Percentiles rank a stretch among this genome's conserved stretches.
These are phyloP conservation scores for Deroplatys truncata DNA, from an alignment of 2,888 invertebrate species.

Conservation along the genomic window DNA sequence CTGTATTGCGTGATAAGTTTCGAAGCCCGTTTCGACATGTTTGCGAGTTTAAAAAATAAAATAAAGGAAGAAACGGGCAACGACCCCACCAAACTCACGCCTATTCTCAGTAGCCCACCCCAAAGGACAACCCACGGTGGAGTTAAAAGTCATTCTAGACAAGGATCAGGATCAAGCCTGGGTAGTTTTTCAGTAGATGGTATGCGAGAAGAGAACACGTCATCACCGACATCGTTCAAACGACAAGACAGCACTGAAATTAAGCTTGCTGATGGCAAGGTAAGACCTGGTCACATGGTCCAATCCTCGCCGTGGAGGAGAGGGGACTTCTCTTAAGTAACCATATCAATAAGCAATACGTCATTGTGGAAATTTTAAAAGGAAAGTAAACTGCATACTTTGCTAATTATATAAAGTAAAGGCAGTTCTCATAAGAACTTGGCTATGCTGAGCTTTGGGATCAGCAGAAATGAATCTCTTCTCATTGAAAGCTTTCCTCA, in stretches of 20 bases:
- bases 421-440: too few relatives aligned
- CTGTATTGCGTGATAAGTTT: neutral
- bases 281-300: slow-evolving; percentile 32
- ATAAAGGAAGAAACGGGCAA: slow-evolving; percentile 85
- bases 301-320: too few relatives aligned
- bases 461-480: too few relatives aligned
- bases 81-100: slow-evolving; percentile 55
- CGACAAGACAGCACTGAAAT: slow-evolving; percentile 44
- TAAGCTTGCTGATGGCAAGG: slow-evolving; percentile 42
- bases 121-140: slow-evolving; percentile 45
- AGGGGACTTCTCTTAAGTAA: too few relatives aligned
- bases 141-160: slow-evolving; percentile 47
- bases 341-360: too few relatives aligned
- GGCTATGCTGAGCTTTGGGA: too few relatives aligned
- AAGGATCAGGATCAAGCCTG: slow-evolving; percentile 41
- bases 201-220: slow-evolving; percentile 47
- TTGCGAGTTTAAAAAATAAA: slow-evolving; percentile 83
- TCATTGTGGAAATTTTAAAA: too few relatives aligned
- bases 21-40: slow-evolving; percentile 54
- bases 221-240: slow-evolving; percentile 48
- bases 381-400: too few relatives aligned
- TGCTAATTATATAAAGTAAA: too few relatives aligned
- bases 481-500: too few relatives aligned
- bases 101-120: slow-evolving; percentile 27
- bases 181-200: slow-evolving; percentile 39